A percentile compares a stretch with the other conserved stretches of the same genome.
Evolutionary conservation across 2,888 invertebrate genomes (phyloP).

Genomic region (Halocaridina rubra): DNA sequence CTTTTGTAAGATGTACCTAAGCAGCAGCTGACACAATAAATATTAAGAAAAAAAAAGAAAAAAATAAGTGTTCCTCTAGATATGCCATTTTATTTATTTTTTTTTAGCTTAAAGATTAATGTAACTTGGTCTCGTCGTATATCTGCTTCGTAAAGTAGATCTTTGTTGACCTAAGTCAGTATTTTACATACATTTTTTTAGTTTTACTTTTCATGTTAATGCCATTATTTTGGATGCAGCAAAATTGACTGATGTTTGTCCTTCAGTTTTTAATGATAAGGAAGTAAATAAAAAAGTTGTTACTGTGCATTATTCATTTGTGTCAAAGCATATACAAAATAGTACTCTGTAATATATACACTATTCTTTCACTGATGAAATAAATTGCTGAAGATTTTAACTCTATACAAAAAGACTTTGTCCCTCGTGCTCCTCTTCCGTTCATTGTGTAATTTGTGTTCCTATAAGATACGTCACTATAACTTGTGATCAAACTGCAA

Average conservation of each 20-base stretch:
- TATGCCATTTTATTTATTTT: slow-evolving; percentile 9
- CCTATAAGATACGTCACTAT: slow-evolving; percentile 15
- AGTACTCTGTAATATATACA: too few species aligned
- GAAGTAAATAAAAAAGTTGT: too few species aligned
- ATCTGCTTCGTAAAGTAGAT: slow-evolving; percentile 57
- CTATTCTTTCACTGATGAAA: too few species aligned
- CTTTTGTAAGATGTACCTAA: background rate
- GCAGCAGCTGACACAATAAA: slow-evolving; percentile 43
- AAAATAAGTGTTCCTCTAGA: background rate
- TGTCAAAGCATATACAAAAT: too few species aligned
- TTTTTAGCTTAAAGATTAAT: slow-evolving; percentile 40
- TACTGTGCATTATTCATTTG: too few species aligned
- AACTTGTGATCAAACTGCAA: slow-evolving; percentile 4
- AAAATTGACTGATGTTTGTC: too few species aligned
- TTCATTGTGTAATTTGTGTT: slow-evolving; percentile 25
- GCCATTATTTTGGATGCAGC: too few species aligned
- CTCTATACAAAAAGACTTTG: too few species aligned
- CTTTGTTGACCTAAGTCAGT: slow-evolving; percentile 56
- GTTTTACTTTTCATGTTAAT: too few species aligned
- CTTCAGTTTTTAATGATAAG: too few species aligned
- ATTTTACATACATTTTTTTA: too few species aligned
- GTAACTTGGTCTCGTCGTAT: slow-evolving; percentile 57
- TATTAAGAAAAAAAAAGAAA: slow-evolving; percentile 21
- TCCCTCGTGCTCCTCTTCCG: slow-evolving; percentile 17
- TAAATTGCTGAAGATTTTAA: too few species aligned